Evolutionary conservation across 2,797 vertebrate species (phyloP), one percentile per base, ranked within the genome.

Genomic region (Allobates femoralis): DNA sequence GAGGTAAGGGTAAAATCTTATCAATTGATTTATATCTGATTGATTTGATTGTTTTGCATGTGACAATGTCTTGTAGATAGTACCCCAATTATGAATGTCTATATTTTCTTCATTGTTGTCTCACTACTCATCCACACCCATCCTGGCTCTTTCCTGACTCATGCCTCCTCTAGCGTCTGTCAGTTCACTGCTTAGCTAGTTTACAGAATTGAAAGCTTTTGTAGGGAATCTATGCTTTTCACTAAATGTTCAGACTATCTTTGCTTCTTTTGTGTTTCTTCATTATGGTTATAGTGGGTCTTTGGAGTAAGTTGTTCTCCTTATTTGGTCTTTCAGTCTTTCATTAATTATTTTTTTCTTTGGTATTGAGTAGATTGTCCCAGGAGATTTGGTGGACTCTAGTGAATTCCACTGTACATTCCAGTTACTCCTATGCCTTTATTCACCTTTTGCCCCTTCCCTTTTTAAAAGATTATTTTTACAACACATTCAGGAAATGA

Each of bases 401-500:
- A 64, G 30, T 81, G 58, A 80, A 81, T 88, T 64, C 77, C 69
- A 88, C 34, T 81, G 78, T 80, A 80, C 69, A 56, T 41, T 62
- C 73, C 34, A 85, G 60, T 66, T 81, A 88, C 81, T 88, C 58
- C 60, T 80, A 58, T 76, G 83, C 83, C 73, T 75, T 84, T 64
- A 66, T 83, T 87, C 87, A 88, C 83, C 87, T 85, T 62, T 88
- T 88, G 83, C 87, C 78, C 82, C 83, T 53, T 76, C 74, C 66
- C 46, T 60, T 88, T 77, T 84, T 21, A 56, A 55, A 83, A 88
- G 86, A 87, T 86, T 89, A 83, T 90, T 90, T 91, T 92, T 91
- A 91, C 88, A 88, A 83, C 89, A 90, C 74, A 87, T 88, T 85
- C 91, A 91, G 92, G 91, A 91, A 92, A 89, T 80, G 78, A 88